These are phyloP conservation scores for Chauna torquata DNA, from an alignment of 2,113 vertebrate species.

Conservation along the genomic window DNA sequence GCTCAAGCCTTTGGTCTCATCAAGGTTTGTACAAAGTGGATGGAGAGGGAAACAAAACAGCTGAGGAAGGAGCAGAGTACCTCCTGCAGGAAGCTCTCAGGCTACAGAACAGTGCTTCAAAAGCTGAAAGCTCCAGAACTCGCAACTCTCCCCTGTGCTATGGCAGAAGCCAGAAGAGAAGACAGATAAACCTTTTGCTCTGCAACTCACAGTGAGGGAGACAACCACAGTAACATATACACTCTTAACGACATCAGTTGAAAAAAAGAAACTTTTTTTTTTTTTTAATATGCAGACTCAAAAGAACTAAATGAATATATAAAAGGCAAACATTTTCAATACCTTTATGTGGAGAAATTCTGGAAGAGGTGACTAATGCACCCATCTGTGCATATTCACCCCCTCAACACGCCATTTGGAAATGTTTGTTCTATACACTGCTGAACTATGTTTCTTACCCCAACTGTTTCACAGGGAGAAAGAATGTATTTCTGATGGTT, in stretches of 20 bases:
- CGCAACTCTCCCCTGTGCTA: rapidly evolving
- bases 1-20: neutral
- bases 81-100: neutral
- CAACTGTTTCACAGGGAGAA: neutral
- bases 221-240: neutral
- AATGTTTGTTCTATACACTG: neutral
- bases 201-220: neutral
- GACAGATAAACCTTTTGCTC: neutral
- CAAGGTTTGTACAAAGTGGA: neutral
- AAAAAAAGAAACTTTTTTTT: neutral
- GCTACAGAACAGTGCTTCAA: neutral
- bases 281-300: neutral
- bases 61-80: neutral
- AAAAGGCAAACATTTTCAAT: neutral
- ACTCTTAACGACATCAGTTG: neutral
- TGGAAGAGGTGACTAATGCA: neutral
- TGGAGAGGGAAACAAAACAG: neutral
- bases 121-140: neutral
- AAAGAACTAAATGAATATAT: neutral
- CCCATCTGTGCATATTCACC: neutral
- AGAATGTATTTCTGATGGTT: neutral
- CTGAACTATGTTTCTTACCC: neutral
- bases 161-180: neutral
- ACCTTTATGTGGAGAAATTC: neutral
- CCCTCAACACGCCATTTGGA: neutral